Evolutionary conservation across 37 sponge, comb jelly and placozoan genomes (phyloP), one percentile per base, ranked within the genome.

Genomic region (Bolinopsis microptera): DNA sequence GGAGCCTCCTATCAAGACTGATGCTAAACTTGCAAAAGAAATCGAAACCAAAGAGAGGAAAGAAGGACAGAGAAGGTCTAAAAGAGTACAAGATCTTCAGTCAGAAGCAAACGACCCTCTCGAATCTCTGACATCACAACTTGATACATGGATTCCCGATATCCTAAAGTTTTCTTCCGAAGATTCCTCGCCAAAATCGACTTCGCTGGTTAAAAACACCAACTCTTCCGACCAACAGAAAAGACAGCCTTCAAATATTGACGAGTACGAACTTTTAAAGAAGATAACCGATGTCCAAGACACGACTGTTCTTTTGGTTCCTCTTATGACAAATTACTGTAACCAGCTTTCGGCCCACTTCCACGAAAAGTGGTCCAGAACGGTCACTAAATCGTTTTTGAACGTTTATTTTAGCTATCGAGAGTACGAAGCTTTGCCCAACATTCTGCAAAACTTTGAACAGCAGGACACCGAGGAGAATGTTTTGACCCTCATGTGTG

Each of bases 271-370:
- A 27, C 30, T 86, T 2, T n/a, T 86, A 16, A 28, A 41, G 61
- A 86, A 86, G 35, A 86, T 86, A 18, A 86, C 61, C 13, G 36
- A 13, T 34, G 37, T 16, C 35, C 27, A 77, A 18, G 90, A 86
- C n/a, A 24, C 41, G 1, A 23, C 41, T 5, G 24, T 86, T 30
- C 61, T 86, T 13, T 27, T 86, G 9, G 30, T 86, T 27, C 90
- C 90, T n/a, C 90, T 86, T 1, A 86, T 86, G 90, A 86, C 38
- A 27, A 86, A 39, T 25, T 86, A 86, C 61, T 86, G 90, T 48
- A 86, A 86, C 61, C 90, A 86, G 31, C 90, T 86, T 0, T 86
- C 90, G 0, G 28, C 36, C 3, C 61, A 86, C 24, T 86, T 39
- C 28, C 25, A 39, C 61, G 8, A n/a, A 21, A 86, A 86, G 48